phyloP scores from a whole-genome alignment of 53 echinoderm and acorn worm species.

The Patiria pectinifera region DNA sequence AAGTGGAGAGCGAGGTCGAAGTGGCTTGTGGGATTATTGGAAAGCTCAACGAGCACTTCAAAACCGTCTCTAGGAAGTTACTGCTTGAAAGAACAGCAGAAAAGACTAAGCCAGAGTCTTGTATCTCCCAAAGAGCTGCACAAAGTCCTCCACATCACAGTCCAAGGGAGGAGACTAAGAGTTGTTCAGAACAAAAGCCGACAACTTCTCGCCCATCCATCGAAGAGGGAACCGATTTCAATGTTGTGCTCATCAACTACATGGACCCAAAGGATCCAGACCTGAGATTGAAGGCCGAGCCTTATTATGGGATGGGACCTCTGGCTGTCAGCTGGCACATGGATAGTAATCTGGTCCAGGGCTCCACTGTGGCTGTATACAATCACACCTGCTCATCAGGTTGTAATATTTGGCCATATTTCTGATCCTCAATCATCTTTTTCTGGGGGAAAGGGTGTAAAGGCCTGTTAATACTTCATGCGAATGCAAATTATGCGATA shows the following conservation, averaged over 20 bases:
- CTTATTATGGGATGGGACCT: conserved; percentile 77
- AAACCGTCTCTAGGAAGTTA: conserved; percentile 38
- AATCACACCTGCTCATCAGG: conserved; percentile 68
- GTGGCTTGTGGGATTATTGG: conserved; percentile 59
- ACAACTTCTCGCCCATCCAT: background rate
- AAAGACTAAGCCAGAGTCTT: background rate
- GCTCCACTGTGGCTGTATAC: conserved; percentile 80
- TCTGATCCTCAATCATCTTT: too few relatives aligned
- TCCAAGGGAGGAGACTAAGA: background rate
- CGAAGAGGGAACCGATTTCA: conserved; percentile 69
- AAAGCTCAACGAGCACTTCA: conserved; percentile 63
- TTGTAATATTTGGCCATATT: background rate
- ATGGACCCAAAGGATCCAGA: conserved; percentile 72
- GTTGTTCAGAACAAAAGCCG: background rate
- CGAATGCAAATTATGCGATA: too few relatives aligned
- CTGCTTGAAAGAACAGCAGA: conserved; percentile 17
- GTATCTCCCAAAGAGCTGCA: background rate
- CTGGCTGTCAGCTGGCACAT: conserved; percentile 80
- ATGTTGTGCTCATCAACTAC: conserved; percentile 73
- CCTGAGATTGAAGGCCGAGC: conserved; percentile 68
- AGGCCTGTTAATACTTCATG: too few relatives aligned
- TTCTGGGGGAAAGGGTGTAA: too few relatives aligned
- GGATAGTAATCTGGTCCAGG: conserved; percentile 67
- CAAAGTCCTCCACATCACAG: background rate
- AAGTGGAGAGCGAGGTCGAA: conserved; percentile 66